These are phyloP conservation scores for Glossophaga mutica DNA, from an alignment of 2,797 vertebrate genomes.

Conservation along the genomic window DNA sequence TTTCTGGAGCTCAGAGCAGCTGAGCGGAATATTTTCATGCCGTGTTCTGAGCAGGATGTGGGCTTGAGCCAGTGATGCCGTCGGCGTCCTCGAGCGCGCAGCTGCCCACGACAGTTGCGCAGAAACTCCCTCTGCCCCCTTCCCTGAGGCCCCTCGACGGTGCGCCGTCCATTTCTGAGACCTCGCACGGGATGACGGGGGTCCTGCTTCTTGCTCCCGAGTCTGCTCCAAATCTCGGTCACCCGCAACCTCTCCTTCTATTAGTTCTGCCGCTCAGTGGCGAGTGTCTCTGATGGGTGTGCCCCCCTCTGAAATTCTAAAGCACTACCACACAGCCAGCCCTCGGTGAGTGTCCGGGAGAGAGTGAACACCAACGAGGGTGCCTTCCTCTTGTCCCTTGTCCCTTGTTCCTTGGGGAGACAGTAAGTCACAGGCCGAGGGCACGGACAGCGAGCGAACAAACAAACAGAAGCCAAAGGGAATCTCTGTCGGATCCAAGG, in stretches of 20 bases:
- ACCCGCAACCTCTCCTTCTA: not conserved
- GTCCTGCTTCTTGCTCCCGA: not conserved
- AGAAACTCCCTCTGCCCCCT: not conserved
- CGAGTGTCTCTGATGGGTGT: not conserved
- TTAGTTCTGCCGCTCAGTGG: not conserved
- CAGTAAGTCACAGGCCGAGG: not conserved
- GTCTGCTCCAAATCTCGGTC: not conserved
- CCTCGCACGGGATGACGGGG: rapidly evolving
- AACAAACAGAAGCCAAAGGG: not conserved
- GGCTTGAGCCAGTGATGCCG: not conserved
- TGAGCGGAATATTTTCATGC: conserved; percentile 64
- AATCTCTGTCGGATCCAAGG: not conserved
- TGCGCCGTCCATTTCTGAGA: not conserved
- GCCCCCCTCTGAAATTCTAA: not conserved
- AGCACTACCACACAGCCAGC: rapidly evolving
- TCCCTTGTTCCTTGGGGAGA: not conserved
- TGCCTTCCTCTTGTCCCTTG: not conserved
- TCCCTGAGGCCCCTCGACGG: not conserved
- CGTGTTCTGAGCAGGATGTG: conserved; percentile 17
- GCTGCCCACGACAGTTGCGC: not conserved
- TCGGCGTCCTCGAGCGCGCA: not conserved
- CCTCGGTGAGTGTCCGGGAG: not conserved
- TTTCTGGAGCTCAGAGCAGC: conserved; percentile 47
- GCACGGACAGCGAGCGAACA: not conserved
- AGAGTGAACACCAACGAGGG: not conserved